Evolutionary conservation across 2,888 invertebrate species (phyloP).

Genomic region (Busseola fusca): DNA sequence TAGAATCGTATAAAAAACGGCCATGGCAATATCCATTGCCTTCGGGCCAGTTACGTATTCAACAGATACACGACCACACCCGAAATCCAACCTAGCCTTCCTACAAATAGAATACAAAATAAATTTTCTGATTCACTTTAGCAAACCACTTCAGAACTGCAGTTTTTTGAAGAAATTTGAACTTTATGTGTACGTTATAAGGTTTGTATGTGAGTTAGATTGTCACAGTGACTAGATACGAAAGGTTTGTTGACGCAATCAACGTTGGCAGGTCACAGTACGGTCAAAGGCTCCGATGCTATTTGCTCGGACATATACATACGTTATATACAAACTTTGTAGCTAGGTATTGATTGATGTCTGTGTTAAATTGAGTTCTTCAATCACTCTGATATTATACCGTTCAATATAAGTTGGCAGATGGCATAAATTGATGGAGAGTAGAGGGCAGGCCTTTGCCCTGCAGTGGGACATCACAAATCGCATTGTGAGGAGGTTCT

Average conservation of each 20-base stretch:
- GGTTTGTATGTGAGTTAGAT: conserved; percentile 22
- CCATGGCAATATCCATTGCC: conserved; percentile 78
- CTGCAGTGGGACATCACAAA: too few relatives aligned
- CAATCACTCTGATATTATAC: background rate
- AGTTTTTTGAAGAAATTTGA: conserved; percentile 20
- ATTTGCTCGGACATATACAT: conserved; percentile 52
- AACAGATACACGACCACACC: conserved; percentile 50
- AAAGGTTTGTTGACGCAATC: conserved; percentile 67
- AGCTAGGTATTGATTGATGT: conserved; percentile 44
- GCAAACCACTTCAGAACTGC: conserved; percentile 18
- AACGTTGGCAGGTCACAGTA: conserved; percentile 63
- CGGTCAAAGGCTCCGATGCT: conserved; percentile 61
- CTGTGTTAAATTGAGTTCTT: background rate
- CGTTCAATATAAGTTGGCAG: too few relatives aligned
- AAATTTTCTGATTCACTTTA: conserved; percentile 1
- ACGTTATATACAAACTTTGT: conserved; percentile 13
- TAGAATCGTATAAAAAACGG: conserved; percentile 74
- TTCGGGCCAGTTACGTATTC: conserved; percentile 72
- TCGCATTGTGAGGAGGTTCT: too few relatives aligned
- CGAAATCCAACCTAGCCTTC: conserved; percentile 31
- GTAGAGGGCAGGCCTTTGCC: too few relatives aligned
- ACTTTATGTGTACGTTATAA: conserved; percentile 28
- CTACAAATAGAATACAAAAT: conserved; percentile 33
- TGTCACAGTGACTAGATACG: conserved; percentile 45
- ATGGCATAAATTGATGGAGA: too few relatives aligned